A percentile compares a stretch with the other conserved stretches of the same genome.
Evolutionary conservation across 1,140 invertebrate species (phyloP).

Genomic region (Vanessa atalanta): DNA sequence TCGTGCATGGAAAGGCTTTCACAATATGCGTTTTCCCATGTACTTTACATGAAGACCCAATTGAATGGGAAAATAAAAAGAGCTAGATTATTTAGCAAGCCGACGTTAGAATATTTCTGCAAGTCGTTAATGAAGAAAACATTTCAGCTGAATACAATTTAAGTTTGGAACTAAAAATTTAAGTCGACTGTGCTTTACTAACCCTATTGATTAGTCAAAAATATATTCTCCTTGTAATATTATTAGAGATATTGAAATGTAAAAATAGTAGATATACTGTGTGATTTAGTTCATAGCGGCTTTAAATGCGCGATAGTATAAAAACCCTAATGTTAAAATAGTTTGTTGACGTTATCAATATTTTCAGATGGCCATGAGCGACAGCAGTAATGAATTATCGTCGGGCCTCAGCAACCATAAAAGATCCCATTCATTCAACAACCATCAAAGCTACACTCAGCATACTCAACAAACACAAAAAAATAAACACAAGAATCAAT

Average conservation of each 20-base stretch:
- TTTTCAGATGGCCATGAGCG: conserved; percentile 76
- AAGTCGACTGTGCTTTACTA: too few species aligned
- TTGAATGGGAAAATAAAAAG: conserved; percentile 19
- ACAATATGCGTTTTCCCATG: conserved; percentile 42
- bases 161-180: too few species aligned
- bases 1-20: conserved; percentile 74
- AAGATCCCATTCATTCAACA: conserved; percentile 85
- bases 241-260: not conserved
- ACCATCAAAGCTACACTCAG: conserved; percentile 84
- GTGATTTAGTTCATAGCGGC: conserved; percentile 9
- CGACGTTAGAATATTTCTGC: too few species aligned
- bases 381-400: conserved; percentile 72
- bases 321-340: not conserved
- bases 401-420: conserved; percentile 80
- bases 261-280: not conserved
- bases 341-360: not conserved
- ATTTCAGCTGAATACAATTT: too few species aligned
- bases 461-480: conserved; percentile 81
- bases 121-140: too few species aligned
- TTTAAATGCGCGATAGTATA: not conserved
- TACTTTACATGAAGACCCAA: conserved; percentile 31
- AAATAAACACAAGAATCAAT: conserved; percentile 80
- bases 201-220: too few species aligned
- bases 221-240: too few species aligned
- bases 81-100: not conserved